A percentile compares a stretch with the other conserved stretches of the same genome.
phyloP scores from a whole-genome alignment of 1,140 invertebrate species.

The Drosophila jambulina region DNA sequence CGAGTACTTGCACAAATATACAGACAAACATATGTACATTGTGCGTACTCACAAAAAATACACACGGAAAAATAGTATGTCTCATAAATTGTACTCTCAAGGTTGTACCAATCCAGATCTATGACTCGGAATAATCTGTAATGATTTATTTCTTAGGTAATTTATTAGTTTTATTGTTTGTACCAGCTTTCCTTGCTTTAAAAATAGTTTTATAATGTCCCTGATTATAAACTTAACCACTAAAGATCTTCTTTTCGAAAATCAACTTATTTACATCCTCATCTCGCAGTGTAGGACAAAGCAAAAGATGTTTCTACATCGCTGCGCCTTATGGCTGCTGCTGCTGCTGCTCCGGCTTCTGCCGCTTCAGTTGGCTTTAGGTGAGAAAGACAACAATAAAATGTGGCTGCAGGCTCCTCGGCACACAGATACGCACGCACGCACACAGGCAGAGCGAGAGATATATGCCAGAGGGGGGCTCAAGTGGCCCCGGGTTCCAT shows the following conservation, averaged over 20 bases:
- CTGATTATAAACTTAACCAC: rapidly evolving
- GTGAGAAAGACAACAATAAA: slow-evolving; percentile 52
- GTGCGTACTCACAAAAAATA: not conserved
- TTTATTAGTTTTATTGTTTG: not conserved
- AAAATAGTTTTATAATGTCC: not conserved
- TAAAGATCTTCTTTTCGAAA: too few relatives aligned
- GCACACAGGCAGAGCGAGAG: not conserved
- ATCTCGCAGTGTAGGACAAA: slow-evolving; percentile 1
- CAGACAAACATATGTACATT: slow-evolving; percentile 9
- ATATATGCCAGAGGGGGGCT: slow-evolving; percentile 3
- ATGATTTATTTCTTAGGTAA: not conserved
- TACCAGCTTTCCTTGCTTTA: not conserved
- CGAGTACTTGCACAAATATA: slow-evolving; percentile 49
- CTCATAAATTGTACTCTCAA: not conserved
- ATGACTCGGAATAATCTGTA: not conserved
- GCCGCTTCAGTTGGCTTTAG: slow-evolving; percentile 42
- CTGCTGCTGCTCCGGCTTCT: slow-evolving; percentile 27
- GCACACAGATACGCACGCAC: slow-evolving; percentile 6
- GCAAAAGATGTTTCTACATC: slow-evolving; percentile 58
- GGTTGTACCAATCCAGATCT: not conserved
- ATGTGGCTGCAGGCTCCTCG: slow-evolving; percentile 41
- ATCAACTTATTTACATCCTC: too few relatives aligned
- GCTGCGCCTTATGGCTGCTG: slow-evolving; percentile 47
- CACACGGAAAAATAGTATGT: not conserved
- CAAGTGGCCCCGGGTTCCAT: slow-evolving; percentile 29